Base-by-base conservation (phyloP, 2,797 vertebrate genomes). In the Poeciliopsis turneri region DNA sequence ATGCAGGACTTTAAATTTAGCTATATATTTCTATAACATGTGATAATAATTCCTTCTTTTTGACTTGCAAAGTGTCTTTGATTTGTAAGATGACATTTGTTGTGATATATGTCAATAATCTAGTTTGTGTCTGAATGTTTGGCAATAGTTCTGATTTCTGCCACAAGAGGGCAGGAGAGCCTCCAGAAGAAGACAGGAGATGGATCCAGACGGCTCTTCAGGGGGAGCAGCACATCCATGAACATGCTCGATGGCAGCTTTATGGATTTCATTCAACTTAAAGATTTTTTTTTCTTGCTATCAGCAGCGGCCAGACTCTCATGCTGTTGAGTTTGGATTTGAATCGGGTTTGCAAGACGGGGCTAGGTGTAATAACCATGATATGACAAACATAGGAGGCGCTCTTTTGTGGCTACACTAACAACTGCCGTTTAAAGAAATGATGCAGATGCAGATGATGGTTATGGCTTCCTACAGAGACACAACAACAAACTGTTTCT, bases 81-180 rank as follows among this genome's bases (percentile, higher is more conserved):
- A 43, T 10, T 11, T 43, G 41, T 11, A 68, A 25, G 15, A 30
- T 25, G 64, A 12, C 25, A 41, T 25, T 43, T 41, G 64, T 39
- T 23, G 39, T 41, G 11, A 68, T 41, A 23, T 23, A 2, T 68
- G 25, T 9, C 33, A 11, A 69, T 45, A 45, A 45, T 12, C 2
- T 6, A 45, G n/a, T 28, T 25, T 45, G 12, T n/a, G 3, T 15
- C 39, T 6, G 41, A 11, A 47, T 9, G 9, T 30, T 45, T 6
- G 25, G 55, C 15, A 41, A 6, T 20, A 28, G 12, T 66, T 20
- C 36, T 23, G n/a, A 15, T 76, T 59, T 51, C 28, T 13, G 33
- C 93, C 95, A 94, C 92, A 74, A 86, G 95, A 85, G 90, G 92
- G 92, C 91, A 88, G 82, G 4, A 64, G 72, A 4, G 43, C 59